Percentiles rank a stretch among this genome's conserved stretches.
Evolutionary conservation across 2,888 invertebrate genomes (phyloP).

Genomic region (Neoascia interrupta): DNA sequence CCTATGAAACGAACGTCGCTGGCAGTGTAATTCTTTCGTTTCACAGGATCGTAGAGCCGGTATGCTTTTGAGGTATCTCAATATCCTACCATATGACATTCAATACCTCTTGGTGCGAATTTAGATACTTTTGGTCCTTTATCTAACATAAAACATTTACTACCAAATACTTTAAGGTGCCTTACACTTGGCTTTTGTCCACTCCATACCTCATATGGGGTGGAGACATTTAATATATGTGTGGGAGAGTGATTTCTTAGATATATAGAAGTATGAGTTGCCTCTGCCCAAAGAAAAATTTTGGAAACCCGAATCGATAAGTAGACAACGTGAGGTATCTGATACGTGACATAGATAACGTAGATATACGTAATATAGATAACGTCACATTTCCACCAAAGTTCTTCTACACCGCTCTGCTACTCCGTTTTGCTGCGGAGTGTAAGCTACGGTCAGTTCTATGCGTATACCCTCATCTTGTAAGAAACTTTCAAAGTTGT

Average conservation of each 20-base stretch:
- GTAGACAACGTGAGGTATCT: constrained; percentile 70
- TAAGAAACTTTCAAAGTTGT: constrained; percentile 1
- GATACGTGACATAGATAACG: too few species aligned
- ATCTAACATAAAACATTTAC: constrained; percentile 12
- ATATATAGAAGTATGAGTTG: constrained; percentile 11
- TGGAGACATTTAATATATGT: constrained; percentile 14
- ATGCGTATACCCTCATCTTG: constrained; percentile 8
- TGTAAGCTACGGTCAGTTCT: constrained; percentile 11
- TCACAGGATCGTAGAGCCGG: constrained; percentile 6
- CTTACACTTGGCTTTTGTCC: constrained; percentile 22
- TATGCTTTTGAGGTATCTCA: background rate
- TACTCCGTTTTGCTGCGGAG: constrained; percentile 36
- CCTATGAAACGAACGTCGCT: constrained; percentile 5
- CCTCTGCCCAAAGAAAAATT: constrained; percentile 61
- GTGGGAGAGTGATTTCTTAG: constrained; percentile 32
- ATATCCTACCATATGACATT: constrained; percentile 16
- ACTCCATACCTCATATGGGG: constrained; percentile 69
- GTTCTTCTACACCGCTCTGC: constrained; percentile 24
- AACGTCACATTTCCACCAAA: constrained; percentile 68
- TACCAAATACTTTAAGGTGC: constrained; percentile 25
- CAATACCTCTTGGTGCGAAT: constrained; percentile 4
- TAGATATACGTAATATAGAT: too few species aligned
- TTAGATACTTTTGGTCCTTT: constrained; percentile 12
- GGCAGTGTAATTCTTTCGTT: constrained; percentile 6
- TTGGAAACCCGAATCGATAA: constrained; percentile 68